A percentile compares a stretch with the other conserved stretches of the same genome.
phyloP scores from a whole-genome alignment of 1,140 invertebrate genomes.

The Pseudomyrmex dendroicus region DNA sequence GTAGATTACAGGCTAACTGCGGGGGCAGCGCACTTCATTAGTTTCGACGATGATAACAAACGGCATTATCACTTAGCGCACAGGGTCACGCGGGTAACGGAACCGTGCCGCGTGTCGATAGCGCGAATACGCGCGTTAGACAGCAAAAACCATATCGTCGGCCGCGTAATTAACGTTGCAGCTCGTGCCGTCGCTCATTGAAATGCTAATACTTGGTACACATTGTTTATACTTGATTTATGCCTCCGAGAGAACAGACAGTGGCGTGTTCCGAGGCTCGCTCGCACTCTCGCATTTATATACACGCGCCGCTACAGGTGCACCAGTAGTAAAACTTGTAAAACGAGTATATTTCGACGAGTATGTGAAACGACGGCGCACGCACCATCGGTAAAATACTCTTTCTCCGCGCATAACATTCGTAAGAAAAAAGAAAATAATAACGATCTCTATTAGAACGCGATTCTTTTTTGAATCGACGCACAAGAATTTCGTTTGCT shows the following conservation, averaged over 20 bases:
- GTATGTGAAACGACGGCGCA: too few species aligned
- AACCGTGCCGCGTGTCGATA: constrained; percentile 52
- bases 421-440: neutral
- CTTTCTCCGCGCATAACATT: too few species aligned
- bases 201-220: constrained; percentile 65
- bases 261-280: neutral
- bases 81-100: constrained; percentile 59
- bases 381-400: too few species aligned
- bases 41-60: constrained; percentile 71
- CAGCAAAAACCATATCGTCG: constrained; percentile 65
- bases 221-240: constrained; percentile 70
- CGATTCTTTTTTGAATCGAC: neutral
- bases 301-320: neutral
- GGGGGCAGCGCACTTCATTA: constrained; percentile 57
- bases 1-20: constrained; percentile 67
- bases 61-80: constrained; percentile 65
- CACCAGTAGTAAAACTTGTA: neutral
- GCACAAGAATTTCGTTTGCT: neutral
- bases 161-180: constrained; percentile 63
- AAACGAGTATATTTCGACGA: neutral
- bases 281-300: neutral
- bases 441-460: neutral
- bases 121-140: constrained; percentile 42
- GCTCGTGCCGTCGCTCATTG: constrained; percentile 56
- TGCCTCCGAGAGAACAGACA: constrained; percentile 14